phyloP scores from a whole-genome alignment of 2,797 vertebrate genomes.

The Pseudocheirus occidentalis region DNA sequence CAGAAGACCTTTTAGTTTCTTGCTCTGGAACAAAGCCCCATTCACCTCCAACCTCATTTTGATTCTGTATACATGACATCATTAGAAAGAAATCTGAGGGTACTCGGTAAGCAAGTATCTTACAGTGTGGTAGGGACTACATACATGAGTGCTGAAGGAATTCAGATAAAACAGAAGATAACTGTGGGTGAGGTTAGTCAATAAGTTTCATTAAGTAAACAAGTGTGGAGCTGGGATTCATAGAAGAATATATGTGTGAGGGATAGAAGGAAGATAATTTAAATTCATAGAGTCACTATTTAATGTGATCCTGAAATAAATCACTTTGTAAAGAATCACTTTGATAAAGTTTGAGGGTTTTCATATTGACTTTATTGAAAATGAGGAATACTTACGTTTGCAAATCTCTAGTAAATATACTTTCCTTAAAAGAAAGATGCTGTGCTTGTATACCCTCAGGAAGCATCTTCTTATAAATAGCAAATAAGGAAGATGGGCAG shows the following conservation, averaged over 20 bases:
- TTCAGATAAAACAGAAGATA: not conserved
- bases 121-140: not conserved
- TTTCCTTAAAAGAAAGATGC: not conserved
- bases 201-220: not conserved
- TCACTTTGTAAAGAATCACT: not conserved
- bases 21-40: not conserved
- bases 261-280: not conserved
- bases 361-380: not conserved
- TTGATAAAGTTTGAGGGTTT: not conserved
- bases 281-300: slow-evolving; percentile 21
- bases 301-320: not conserved
- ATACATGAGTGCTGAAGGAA: not conserved
- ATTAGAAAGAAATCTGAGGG: not conserved
- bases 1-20: not conserved
- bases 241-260: not conserved
- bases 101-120: not conserved
- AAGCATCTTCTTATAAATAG: not conserved
- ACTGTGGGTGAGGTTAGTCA: not conserved
- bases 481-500: not conserved
- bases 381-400: not conserved
- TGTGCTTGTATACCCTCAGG: not conserved
- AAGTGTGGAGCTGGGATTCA: not conserved
- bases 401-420: not conserved
- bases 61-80: not conserved
- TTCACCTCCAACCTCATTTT: not conserved